Evolutionary conservation across 2,888 invertebrate species (phyloP), one percentile per base, ranked within the genome.

Genomic region (Notocelia uddmanniana): DNA sequence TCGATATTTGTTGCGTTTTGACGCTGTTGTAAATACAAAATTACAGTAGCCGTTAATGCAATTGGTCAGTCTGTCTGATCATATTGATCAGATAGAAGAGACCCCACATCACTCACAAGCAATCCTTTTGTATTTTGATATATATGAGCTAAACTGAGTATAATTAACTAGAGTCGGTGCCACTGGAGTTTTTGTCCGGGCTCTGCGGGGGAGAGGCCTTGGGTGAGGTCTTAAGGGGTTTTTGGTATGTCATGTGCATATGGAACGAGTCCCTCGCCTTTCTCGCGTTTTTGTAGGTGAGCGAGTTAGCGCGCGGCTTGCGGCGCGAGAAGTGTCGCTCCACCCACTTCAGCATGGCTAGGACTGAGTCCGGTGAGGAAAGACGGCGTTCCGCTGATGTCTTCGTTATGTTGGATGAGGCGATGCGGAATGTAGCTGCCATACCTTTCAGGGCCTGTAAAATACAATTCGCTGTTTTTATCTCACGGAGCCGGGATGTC

Each of bases 391-490:
- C 98, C 0, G 98, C 98, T 0, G 97, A 97, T 0, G 98, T 98
- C 83, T 97, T 97, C 6, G 97, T 97, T 80, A 98, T 97, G 83
- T 96, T 95, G 0, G 97, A 97, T 0, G 97, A 96, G 0, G 97
- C 96, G 11, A 98, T 97, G 64, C 98, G 96, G 95, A 98, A 98
- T 3, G 98, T 98, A 0, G 97, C 97, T 0, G 98, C 98, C 97
- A 98, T 98, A 87, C 98, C 98, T 94, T 98, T 98, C 70, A 98
- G 92, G 0, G 98, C 97, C 97, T 98, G 84, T 48, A 75, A 76
- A 68, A 31, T 68, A 54, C 62, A 57, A 60, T 13, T 37, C 21
- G 8, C 23, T 15, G 0, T 1, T 6, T 23, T 9, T n/a, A n/a
- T n/a, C n/a, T n/a, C n/a, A n/a, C n/a, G n/a, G n/a, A n/a, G n/a